Evolutionary conservation across 2,888 invertebrate genomes (phyloP).

Genomic region (Yponomeuta malinellus): DNA sequence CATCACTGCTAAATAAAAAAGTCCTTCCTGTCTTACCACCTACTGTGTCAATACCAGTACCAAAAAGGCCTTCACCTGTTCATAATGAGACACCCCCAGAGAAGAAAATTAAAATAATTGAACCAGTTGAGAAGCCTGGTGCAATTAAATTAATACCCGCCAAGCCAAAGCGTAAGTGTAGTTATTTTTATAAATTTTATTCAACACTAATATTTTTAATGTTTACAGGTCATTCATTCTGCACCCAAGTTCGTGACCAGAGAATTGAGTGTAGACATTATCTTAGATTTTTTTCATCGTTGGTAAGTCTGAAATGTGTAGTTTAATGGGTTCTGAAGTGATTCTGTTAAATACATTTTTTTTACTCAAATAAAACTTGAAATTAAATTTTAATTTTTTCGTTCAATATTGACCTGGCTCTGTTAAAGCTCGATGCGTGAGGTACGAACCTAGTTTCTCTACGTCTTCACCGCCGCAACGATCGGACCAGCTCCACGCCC

Average conservation of each 20-base stretch:
- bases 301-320: conserved; percentile 74
- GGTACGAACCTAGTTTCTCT: conserved; percentile 23
- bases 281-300: conserved; percentile 47
- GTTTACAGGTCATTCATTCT: conserved; percentile 56
- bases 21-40: conserved; percentile 65
- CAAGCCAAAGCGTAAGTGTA: conserved; percentile 93
- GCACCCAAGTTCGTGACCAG: conserved; percentile 31
- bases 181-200: conserved; percentile 26
- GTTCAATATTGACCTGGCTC: conserved; percentile 55
- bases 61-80: conserved; percentile 68
- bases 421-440: conserved; percentile 45
- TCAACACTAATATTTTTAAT: conserved; percentile 47
- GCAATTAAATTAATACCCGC: conserved; percentile 91
- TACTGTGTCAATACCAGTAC: conserved; percentile 55
- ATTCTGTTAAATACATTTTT: conserved; percentile 55
- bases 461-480: conserved; percentile 2
- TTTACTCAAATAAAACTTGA: conserved; percentile 65
- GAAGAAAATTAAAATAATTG: conserved; percentile 84
- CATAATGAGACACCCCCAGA: conserved; percentile 78
- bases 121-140: conserved; percentile 82
- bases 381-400: conserved; percentile 52
- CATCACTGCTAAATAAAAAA: conserved; percentile 78
- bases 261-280: conserved; percentile 38
- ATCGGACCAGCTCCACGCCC: not conserved
- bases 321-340: conserved; percentile 56